Evolutionary conservation across 2,888 invertebrate species (phyloP).

Genomic region (Adelphocoris suturalis): DNA sequence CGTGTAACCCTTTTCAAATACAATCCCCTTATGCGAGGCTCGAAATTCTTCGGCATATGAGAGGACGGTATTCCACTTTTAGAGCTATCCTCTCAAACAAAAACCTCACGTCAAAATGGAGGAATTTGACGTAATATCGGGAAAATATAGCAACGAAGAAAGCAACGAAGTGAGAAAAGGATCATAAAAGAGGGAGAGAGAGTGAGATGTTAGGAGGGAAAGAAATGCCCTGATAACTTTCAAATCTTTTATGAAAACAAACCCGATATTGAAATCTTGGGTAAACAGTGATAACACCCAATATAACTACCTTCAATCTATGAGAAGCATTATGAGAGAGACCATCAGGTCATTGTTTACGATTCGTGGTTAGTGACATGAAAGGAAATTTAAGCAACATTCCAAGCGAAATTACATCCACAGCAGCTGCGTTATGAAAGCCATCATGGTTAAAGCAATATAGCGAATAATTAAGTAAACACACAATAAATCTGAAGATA

Average conservation of each 20-base stretch:
- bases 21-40: neutral
- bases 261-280: neutral
- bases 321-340: neutral
- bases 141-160: neutral
- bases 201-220: neutral
- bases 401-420: neutral
- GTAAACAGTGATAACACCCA: neutral
- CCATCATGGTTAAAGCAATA: too few species aligned
- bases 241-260: neutral
- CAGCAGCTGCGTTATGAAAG: too few species aligned
- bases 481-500: too few species aligned
- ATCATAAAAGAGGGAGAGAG: neutral
- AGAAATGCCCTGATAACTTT: neutral
- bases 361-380: neutral
- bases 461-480: too few species aligned
- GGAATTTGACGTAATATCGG: slow-evolving; percentile 18
- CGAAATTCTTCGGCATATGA: neutral
- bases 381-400: neutral
- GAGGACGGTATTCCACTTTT: neutral
- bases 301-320: slow-evolving; percentile 55
- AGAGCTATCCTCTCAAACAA: too few species aligned
- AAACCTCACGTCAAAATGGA: neutral
- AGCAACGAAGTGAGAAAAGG: neutral
- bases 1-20: neutral
- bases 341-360: neutral